These are phyloP conservation scores for Oxycera nigricornis DNA, from an alignment of 2,888 invertebrate species.

Conservation along the genomic window DNA sequence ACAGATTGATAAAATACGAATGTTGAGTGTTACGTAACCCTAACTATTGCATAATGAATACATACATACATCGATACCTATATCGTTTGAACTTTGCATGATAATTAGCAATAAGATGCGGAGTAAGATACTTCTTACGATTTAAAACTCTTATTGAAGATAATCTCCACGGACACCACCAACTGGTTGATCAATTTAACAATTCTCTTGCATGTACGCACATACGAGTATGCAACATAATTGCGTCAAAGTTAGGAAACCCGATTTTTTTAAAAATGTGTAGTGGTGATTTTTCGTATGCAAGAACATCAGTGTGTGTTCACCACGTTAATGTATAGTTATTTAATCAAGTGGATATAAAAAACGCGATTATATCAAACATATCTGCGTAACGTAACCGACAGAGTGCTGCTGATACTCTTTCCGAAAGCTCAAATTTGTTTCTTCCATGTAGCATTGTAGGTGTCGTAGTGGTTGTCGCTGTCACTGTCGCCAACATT, in stretches of 20 bases:
- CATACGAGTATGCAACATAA: neutral
- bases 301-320: neutral
- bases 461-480: neutral
- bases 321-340: neutral
- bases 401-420: neutral
- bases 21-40: neutral
- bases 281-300: neutral
- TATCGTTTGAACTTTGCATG: neutral
- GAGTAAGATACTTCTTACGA: neutral
- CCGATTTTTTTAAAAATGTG: neutral
- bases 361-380: conserved; percentile 19
- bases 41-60: neutral
- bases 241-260: neutral
- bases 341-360: conserved; percentile 16
- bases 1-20: too few relatives aligned
- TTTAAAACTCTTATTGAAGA: neutral
- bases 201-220: neutral
- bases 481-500: neutral
- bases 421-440: neutral
- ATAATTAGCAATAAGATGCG: neutral
- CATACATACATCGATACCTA: too few relatives aligned
- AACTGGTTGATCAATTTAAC: neutral
- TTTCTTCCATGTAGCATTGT: neutral
- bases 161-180: neutral
- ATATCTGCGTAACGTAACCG: conserved; percentile 1